A percentile compares a stretch with the other conserved stretches of the same genome.
These are phyloP conservation scores for Pantherophis guttatus DNA, from an alignment of 2,113 vertebrate species.

Conservation along the genomic window DNA sequence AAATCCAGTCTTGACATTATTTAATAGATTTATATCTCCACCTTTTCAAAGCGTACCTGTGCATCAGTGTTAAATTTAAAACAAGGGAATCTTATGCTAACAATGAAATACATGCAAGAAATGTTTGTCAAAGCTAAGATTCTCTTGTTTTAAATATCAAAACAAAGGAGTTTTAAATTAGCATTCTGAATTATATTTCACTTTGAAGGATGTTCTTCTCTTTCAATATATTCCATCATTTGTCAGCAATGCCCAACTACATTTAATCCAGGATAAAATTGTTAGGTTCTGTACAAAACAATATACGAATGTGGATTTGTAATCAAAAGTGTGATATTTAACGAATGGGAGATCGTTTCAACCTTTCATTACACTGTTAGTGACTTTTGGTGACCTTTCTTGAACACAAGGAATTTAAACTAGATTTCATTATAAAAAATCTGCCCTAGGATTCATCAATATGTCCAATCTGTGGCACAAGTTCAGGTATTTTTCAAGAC, in stretches of 20 bases:
- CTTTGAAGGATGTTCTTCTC: background rate
- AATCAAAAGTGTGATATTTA: background rate
- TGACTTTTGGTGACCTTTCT: background rate
- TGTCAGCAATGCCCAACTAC: background rate
- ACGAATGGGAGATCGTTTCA: background rate
- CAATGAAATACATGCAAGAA: background rate
- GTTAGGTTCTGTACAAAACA: background rate
- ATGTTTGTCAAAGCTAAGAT: background rate
- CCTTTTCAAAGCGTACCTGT: background rate
- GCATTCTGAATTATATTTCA: background rate
- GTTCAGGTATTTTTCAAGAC: background rate
- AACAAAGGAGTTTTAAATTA: background rate
- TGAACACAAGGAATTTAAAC: background rate
- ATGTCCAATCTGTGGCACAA: background rate
- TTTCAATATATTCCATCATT: background rate
- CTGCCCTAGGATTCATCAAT: background rate
- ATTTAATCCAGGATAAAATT: background rate
- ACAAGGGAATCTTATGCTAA: background rate
- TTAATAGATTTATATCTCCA: background rate
- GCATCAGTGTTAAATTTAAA: background rate
- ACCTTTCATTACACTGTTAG: background rate
- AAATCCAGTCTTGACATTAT: background rate
- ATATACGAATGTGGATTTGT: background rate
- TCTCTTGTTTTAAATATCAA: background rate
- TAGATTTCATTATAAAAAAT: background rate